Evolutionary conservation across 2,113 vertebrate species (phyloP).

Genomic region (Protobothrops mucrosquamatus): DNA sequence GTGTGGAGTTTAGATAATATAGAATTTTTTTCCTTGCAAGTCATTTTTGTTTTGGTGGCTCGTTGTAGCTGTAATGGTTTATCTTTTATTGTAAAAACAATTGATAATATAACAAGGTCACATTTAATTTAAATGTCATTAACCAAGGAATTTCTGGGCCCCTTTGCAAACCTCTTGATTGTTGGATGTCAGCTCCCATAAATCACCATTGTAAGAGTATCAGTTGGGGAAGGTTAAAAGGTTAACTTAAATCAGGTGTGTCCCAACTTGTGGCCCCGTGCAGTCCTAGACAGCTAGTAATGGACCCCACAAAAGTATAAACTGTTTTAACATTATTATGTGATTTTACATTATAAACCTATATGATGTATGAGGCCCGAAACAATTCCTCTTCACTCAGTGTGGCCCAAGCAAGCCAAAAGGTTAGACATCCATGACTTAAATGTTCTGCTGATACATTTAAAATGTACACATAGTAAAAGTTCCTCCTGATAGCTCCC

Average conservation of each 20-base stretch:
- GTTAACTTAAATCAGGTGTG: background rate
- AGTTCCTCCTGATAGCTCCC: background rate
- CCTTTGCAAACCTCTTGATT: background rate
- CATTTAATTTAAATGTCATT: background rate
- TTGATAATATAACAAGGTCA: background rate
- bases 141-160: background rate
- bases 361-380: background rate
- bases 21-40: background rate
- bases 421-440: background rate
- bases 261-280: background rate
- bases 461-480: background rate
- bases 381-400: background rate
- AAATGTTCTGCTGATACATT: background rate
- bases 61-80: background rate
- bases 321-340: background rate
- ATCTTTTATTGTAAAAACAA: background rate
- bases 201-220: background rate
- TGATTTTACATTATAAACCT: background rate
- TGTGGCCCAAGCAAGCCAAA: background rate
- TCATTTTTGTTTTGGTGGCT: background rate
- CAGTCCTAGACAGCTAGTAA: background rate
- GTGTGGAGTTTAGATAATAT: background rate
- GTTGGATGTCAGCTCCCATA: background rate
- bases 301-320: background rate
- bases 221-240: background rate